Percentiles rank a stretch among this genome's conserved stretches.
phyloP scores from a whole-genome alignment of 2,888 invertebrate genomes.

The Lydus trimaculatus region DNA sequence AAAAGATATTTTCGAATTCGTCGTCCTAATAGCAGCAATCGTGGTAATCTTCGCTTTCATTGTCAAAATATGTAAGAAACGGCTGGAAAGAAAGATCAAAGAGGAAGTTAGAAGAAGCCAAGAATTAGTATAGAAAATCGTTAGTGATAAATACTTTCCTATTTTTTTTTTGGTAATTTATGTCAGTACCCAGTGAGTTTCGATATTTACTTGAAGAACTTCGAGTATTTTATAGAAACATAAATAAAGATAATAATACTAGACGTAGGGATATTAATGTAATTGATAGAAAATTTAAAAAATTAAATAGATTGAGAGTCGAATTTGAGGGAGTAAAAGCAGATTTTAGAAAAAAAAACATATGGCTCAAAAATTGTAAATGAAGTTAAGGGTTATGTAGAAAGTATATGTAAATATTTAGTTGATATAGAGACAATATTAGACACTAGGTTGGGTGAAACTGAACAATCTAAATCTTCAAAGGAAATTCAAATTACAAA shows the following conservation, averaged over 20 bases:
- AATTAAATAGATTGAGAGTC: not conserved
- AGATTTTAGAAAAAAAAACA: slow-evolving; percentile 6
- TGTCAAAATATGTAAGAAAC: not conserved
- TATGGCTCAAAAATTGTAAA: not conserved
- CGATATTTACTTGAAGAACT: slow-evolving; percentile 13
- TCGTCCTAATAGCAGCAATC: not conserved
- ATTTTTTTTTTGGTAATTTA: not conserved
- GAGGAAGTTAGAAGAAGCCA: slow-evolving; percentile 1
- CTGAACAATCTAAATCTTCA: not conserved
- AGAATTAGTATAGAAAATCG: not conserved
- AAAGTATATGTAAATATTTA: not conserved
- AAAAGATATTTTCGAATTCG: not conserved
- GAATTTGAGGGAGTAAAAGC: slow-evolving; percentile 2
- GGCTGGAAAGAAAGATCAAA: not conserved
- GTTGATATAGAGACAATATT: slow-evolving; percentile 7
- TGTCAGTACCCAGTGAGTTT: not conserved
- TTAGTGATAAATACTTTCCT: not conserved
- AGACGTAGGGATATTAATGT: not conserved
- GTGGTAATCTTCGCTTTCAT: not conserved
- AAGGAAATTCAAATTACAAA: no score
- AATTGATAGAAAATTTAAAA: not conserved
- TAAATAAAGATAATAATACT: slow-evolving; percentile 12
- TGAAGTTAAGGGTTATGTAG: slow-evolving; percentile 12
- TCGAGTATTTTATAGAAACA: slow-evolving; percentile 12
- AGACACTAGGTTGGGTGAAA: not conserved